Conservation (phyloP, 2,113 vertebrate species). For the Myrmecobius fasciatus region DNA sequence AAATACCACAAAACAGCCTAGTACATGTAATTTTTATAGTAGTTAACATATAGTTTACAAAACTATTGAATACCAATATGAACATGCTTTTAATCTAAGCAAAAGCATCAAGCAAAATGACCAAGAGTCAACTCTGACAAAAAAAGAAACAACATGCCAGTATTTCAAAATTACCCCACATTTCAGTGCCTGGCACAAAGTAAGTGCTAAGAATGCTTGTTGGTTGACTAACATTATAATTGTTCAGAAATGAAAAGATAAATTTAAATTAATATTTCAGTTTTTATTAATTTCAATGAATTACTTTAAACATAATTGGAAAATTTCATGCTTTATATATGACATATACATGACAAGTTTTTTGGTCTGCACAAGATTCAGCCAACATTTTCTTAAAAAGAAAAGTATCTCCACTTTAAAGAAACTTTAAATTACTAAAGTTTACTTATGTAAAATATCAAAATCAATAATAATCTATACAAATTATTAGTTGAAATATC, state of each 20-base stretch:
- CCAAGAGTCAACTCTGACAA: constrained; percentile 49
- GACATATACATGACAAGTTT: constrained; percentile 14
- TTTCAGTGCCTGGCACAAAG: neutral
- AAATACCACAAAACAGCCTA: neutral
- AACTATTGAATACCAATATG: constrained; percentile 36
- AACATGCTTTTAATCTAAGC: constrained; percentile 30
- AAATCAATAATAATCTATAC: constrained; percentile 39
- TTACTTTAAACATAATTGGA: constrained; percentile 26
- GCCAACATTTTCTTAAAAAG: constrained; percentile 7
- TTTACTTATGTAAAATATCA: constrained; percentile 40
- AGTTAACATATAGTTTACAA: neutral
- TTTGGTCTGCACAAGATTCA: constrained; percentile 39
- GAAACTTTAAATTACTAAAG: neutral
- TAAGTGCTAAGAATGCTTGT: neutral
- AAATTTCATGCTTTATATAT: constrained; percentile 35
- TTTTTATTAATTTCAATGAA: neutral
- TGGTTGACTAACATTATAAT: constrained; percentile 5
- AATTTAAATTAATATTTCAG: neutral
- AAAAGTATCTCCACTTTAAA: constrained; percentile 37
- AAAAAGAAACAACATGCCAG: constrained; percentile 22
- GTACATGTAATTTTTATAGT: neutral
- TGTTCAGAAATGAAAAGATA: constrained; percentile 36
- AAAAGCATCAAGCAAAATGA: constrained; percentile 38
- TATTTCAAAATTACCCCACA: constrained; percentile 58
- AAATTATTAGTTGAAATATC: constrained; percentile 48